These are phyloP conservation scores for Otolemur crassicaudatus DNA, from an alignment of 2,797 vertebrate species.

Conservation along the genomic window DNA sequence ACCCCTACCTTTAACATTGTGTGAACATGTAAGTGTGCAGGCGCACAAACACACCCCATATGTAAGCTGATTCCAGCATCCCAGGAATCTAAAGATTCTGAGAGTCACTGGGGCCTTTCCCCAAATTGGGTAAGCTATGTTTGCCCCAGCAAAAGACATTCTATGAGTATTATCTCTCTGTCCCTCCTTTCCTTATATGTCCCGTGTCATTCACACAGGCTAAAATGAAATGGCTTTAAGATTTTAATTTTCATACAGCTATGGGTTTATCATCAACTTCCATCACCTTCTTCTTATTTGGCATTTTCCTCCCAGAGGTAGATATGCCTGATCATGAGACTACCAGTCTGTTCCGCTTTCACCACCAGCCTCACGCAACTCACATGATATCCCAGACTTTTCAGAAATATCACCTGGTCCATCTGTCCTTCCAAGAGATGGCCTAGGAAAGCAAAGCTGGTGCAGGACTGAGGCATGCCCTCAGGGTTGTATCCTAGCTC, in stretches of 20 bases:
- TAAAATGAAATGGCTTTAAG: neutral
- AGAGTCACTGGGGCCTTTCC: neutral
- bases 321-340: constrained; percentile 66
- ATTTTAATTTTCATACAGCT: neutral
- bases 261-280: neutral
- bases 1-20: neutral
- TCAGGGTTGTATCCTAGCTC: constrained; percentile 86
- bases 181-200: neutral
- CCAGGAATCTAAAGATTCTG: neutral
- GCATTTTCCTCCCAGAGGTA: constrained; percentile 60
- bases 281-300: accelerated
- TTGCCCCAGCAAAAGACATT: neutral
- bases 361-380: constrained; percentile 90
- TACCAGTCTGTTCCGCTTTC: neutral
- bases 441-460: constrained; percentile 86
- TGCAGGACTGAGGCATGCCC: constrained; percentile 73
- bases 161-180: neutral
- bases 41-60: neutral
- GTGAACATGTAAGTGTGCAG: neutral
- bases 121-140: neutral
- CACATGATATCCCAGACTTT: neutral
- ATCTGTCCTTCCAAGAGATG: constrained; percentile 87
- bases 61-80: neutral
- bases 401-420: constrained; percentile 76
- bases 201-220: neutral